A percentile compares a stretch with the other conserved stretches of the same genome.
phyloP scores from a whole-genome alignment of 2,113 vertebrate genomes.

The Thinocorus orbignyianus region DNA sequence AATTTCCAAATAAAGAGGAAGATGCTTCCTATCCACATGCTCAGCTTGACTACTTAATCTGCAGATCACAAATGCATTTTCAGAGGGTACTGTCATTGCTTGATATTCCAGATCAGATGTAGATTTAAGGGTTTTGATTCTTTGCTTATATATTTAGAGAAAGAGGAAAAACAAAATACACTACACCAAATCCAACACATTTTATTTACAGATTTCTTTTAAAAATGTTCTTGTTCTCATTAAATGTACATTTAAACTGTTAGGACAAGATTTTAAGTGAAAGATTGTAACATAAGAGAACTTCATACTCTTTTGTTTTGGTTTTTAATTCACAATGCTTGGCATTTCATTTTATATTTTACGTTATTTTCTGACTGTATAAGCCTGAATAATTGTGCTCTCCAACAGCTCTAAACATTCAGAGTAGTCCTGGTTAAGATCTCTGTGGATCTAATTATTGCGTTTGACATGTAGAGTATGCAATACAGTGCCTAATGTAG shows the following conservation, averaged over 20 bases:
- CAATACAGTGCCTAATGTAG: neutral
- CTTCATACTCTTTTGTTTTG: neutral
- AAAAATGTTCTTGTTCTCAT: neutral
- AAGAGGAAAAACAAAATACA: neutral
- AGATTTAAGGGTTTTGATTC: neutral
- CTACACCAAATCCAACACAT: neutral
- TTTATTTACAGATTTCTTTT: neutral
- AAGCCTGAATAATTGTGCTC: neutral
- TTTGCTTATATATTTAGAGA: neutral
- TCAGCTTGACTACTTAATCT: neutral
- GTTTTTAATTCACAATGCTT: neutral
- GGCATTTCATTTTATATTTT: neutral
- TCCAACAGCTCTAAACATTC: neutral
- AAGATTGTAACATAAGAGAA: neutral
- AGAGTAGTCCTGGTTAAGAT: neutral
- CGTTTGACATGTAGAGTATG: neutral
- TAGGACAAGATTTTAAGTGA: neutral
- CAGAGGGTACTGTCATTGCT: neutral
- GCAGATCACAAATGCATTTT: neutral
- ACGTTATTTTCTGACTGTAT: neutral
- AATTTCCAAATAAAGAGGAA: neutral
- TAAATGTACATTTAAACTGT: neutral
- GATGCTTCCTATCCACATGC: neutral
- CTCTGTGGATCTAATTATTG: slow-evolving; percentile 13
- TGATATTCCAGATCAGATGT: neutral